Conservation (phyloP, 2,888 invertebrate species). For the Liodrosophila aerea region DNA sequence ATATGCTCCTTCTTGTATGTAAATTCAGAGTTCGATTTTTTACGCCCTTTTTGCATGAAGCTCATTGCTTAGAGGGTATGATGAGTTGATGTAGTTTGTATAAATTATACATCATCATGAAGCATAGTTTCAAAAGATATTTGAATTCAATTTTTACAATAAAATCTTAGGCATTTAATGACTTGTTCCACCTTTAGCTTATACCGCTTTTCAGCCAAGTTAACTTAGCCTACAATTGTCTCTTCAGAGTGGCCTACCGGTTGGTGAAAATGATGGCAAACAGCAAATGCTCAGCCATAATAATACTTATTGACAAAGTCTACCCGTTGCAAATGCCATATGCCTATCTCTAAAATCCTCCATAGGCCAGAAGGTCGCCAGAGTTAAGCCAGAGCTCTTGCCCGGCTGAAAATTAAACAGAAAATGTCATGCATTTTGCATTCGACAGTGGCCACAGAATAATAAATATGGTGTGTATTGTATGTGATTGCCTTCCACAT, state of each 20-base stretch:
- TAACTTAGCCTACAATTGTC: background rate
- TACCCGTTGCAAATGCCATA: constrained; percentile 12
- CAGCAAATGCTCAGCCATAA: constrained; percentile 3
- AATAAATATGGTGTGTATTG: constrained; percentile 31
- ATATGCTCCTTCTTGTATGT: no score
- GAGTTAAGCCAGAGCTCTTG: constrained; percentile 63
- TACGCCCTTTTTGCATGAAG: no score
- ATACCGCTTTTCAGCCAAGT: no score
- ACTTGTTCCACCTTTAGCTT: no score
- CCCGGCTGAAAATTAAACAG: constrained; percentile 69
- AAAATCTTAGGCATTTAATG: no score
- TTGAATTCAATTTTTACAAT: no score
- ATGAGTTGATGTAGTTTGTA: no score
- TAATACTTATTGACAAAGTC: constrained; percentile 9
- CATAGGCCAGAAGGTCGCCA: constrained; percentile 25
- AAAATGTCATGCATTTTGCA: constrained; percentile 76
- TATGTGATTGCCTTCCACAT: constrained; percentile 1
- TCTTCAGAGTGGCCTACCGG: constrained; percentile 8
- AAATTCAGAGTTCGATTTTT: no score
- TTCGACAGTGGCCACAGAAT: constrained; percentile 50
- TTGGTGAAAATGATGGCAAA: constrained; percentile 29
- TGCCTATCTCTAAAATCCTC: constrained; percentile 41
- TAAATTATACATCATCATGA: no score
- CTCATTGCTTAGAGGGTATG: no score
- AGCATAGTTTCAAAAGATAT: no score